Base-by-base conservation (phyloP, 1,140 invertebrate species). In the Pomacea maculata region DNA sequence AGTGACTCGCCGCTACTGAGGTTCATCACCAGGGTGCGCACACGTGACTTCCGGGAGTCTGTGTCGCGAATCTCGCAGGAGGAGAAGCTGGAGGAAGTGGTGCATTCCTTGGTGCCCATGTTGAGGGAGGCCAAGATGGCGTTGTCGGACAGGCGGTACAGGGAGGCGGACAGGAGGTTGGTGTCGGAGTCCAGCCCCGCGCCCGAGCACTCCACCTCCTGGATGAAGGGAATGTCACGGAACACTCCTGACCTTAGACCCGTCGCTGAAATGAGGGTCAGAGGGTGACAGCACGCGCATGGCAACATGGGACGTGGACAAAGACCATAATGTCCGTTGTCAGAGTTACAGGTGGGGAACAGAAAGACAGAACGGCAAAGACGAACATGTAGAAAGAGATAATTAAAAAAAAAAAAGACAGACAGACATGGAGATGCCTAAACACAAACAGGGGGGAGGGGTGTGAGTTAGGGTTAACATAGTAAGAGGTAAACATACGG, bases 151-250 rank as follows among this genome's bases (percentile, higher is more conserved):
- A 52, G 34, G 17, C 29, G 11, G 64, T 77, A 77, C 25, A 77
- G 21, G 9, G 63, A 34, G 25, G 67, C 54, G 29, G 75, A 77
- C 45, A 77, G 65, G 25, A 77, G 63, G 64, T 57, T 67, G 15
- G 61, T 17, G 64, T 77, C 75, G 34, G 63, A 34, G 6, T 57
- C 25, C 63, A 77, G 75, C 63, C 45, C 34, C 14, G 15, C 64
- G 34, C 75, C 75, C 15, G 75, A 77, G 29, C 75, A 77, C 75
- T 77, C 75, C 75, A 77, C 57, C 45, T 77, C 21, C 75, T 67
- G 64, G 15, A 77, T 52, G 63, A 34, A 19, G 25, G 75, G 75
- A 8, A 77, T 21, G 63, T 52, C 45, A n/a, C 34, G 75, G 77
- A 78, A 78, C 1, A 67, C 65, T 12, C 67, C 65, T 4, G 70